These are phyloP conservation scores for Metopolophium dirhodum DNA, from an alignment of 1,140 invertebrate genomes.

Conservation along the genomic window DNA sequence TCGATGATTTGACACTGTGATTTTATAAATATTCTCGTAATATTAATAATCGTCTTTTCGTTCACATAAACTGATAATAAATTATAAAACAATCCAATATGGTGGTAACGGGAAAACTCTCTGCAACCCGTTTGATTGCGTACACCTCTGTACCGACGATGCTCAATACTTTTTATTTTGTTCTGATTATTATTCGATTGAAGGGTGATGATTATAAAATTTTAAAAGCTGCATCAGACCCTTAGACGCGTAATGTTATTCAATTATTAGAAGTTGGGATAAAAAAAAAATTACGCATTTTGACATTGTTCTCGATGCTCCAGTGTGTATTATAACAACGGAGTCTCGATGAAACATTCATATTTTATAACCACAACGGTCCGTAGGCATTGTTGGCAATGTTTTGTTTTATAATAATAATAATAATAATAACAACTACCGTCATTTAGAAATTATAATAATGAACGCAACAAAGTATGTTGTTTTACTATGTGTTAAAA, in stretches of 20 bases:
- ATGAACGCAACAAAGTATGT: constrained; percentile 39
- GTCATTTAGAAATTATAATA: constrained; percentile 40
- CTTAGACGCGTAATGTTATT: not conserved
- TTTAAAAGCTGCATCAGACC: not conserved
- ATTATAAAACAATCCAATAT: not conserved
- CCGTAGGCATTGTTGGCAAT: not conserved
- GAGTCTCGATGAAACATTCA: constrained; percentile 7
- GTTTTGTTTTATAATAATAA: constrained; percentile 33
- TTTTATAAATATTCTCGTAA: not conserved
- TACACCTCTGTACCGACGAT: not conserved
- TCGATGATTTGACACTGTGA: not conserved
- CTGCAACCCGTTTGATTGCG: not conserved
- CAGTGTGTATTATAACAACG: constrained; percentile 4
- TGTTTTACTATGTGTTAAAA: constrained; percentile 27
- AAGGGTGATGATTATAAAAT: not conserved
- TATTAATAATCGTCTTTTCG: not conserved
- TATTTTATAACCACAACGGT: constrained; percentile 29
- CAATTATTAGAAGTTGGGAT: not conserved
- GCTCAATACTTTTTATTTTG: not conserved
- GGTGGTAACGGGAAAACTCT: not conserved
- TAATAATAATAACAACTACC: constrained; percentile 2
- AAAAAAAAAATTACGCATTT: constrained; percentile 21
- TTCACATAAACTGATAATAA: not conserved
- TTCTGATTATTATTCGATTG: constrained; percentile 1
- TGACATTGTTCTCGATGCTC: not conserved